Conservation (phyloP, 2,888 invertebrate genomes). For the Polydrusus cervinus region DNA sequence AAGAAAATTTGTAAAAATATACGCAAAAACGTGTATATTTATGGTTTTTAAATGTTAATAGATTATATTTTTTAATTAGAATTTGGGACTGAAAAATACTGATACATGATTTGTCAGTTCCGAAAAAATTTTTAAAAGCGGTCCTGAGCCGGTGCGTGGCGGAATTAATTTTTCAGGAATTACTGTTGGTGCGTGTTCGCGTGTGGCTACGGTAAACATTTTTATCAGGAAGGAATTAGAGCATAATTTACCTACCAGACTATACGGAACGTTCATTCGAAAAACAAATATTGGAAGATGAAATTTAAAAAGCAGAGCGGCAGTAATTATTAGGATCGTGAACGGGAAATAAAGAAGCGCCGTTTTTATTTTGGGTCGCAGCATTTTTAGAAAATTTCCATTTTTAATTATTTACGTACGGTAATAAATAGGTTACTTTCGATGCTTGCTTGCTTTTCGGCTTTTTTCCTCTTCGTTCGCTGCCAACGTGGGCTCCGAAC, state of each 20-base stretch:
- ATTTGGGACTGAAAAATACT: no score
- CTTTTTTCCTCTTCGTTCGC: no score
- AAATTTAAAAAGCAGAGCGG: conserved; percentile 14
- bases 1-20: no score
- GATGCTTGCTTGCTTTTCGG: no score
- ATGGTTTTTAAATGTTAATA: no score
- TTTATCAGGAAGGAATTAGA: conserved; percentile 27
- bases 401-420: not conserved
- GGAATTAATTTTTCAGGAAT: conserved; percentile 44
- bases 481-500: no score
- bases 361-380: not conserved
- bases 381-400: not conserved
- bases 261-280: not conserved
- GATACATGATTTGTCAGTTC: not conserved
- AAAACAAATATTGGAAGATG: conserved; percentile 17
- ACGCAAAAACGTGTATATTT: no score
- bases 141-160: conserved; percentile 35
- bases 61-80: no score
- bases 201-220: conserved; percentile 20
- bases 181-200: conserved; percentile 32
- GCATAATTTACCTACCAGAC: conserved; percentile 22
- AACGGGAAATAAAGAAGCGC: not conserved
- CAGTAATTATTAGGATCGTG: not conserved
- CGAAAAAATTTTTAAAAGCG: not conserved
- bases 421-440: not conserved